Evolutionary conservation across 2,797 vertebrate genomes (phyloP).

Genomic region (Phyllotis vaccarum): DNA sequence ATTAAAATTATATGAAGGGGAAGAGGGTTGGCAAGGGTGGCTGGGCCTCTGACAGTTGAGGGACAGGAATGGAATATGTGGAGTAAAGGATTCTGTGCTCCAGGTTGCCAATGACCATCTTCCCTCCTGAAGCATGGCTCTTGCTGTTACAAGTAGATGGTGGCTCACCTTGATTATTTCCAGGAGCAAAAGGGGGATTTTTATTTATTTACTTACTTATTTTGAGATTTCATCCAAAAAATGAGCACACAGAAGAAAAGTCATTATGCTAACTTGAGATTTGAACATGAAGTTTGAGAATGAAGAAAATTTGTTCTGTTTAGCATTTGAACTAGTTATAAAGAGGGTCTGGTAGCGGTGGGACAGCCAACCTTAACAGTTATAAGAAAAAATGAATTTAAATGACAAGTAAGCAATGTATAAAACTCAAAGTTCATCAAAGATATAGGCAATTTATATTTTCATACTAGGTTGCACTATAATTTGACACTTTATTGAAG

Average conservation of each 20-base stretch:
- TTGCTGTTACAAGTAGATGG: not conserved
- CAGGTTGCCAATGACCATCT: not conserved
- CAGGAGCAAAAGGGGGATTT: not conserved
- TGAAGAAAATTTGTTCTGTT: not conserved
- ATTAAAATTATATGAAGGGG: not conserved
- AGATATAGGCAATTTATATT: not conserved
- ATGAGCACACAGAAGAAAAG: not conserved
- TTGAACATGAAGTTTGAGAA: slow-evolving; percentile 1
- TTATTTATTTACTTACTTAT: not conserved
- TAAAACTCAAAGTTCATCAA: slow-evolving; percentile 15
- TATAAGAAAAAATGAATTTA: slow-evolving; percentile 2
- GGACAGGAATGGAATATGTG: accelerated
- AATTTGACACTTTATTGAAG: slow-evolving; percentile 13
- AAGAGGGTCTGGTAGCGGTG: not conserved
- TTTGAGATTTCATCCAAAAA: not conserved
- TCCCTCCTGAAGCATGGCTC: not conserved
- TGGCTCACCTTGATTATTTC: not conserved
- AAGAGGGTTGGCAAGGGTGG: accelerated
- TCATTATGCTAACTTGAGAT: not conserved
- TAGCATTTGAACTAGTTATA: not conserved
- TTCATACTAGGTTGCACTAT: not conserved
- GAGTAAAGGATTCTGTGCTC: not conserved
- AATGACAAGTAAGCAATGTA: not conserved
- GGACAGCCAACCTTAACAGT: not conserved
- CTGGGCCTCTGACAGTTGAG: not conserved